phyloP scores from a whole-genome alignment of 2,113 vertebrate species.

The Myocastor coypus region DNA sequence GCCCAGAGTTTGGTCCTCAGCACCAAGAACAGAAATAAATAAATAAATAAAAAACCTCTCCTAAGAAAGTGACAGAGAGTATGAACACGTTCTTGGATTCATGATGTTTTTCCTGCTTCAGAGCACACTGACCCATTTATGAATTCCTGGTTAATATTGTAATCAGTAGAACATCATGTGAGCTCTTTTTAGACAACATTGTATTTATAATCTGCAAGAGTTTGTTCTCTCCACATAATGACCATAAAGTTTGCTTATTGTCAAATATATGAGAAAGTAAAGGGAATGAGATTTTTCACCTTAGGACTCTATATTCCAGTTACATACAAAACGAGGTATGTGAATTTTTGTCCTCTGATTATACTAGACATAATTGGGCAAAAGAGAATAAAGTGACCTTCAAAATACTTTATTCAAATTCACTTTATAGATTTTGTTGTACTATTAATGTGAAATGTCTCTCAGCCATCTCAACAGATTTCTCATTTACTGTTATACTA shows the following conservation, averaged over 20 bases:
- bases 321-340: slow-evolving; percentile 58
- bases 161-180: background rate
- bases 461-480: background rate
- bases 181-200: background rate
- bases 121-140: background rate
- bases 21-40: too few relatives aligned
- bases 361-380: background rate
- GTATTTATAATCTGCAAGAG: background rate
- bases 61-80: background rate
- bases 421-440: slow-evolving; percentile 34
- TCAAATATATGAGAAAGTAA: slow-evolving; percentile 8
- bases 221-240: background rate
- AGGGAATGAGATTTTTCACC: background rate
- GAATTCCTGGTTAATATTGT: background rate
- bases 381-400: slow-evolving; percentile 41
- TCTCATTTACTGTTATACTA: slow-evolving; percentile 31
- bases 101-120: background rate
- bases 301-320: slow-evolving; percentile 44
- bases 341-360: slow-evolving; percentile 51
- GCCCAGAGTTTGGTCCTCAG: too few relatives aligned
- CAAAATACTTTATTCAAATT: slow-evolving; percentile 70
- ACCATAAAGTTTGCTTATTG: background rate
- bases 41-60: too few relatives aligned
- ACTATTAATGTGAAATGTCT: slow-evolving; percentile 57
- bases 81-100: background rate